Evolutionary conservation across 2,113 vertebrate genomes (phyloP), one percentile per base, ranked within the genome.

Genomic region (Accipiter cooperii): DNA sequence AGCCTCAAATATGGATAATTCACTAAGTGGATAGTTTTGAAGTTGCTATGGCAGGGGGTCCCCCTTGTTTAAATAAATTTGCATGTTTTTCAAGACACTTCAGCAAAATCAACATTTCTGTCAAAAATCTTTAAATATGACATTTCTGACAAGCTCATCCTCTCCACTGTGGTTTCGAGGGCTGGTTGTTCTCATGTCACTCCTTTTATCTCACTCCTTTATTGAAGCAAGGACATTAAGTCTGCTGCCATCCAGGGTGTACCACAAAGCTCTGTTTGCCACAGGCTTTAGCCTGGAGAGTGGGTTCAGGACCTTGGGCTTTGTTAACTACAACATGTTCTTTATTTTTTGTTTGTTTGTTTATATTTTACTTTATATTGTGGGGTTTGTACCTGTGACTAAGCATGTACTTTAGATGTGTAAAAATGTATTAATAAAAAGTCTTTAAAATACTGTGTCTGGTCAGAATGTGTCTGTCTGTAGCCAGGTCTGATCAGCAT

Each of bases 381-480:
- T 91, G 79, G 69, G 46, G 0, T 96, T 95, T 93, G 49, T 96
- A 84, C 64, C 63, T 60, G 20, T 96, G 63, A 77, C 87, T 85
- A 70, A 97, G 46, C 44, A 17, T 91, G 87, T 93, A 52, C 29
- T 57, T 85, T 6, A 96, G 42, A 44, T 44, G 64, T 95, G 55
- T 85, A 70, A 85, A 90, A 76, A 78, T 13, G 36, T 26, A 40
- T 91, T 93, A 97, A 97, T 97, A 97, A 97, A 97, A 97, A 97
- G 79, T 33, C 55, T 91, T 93, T 16, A 81, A 93, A 95, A 96
- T 66, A 34, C 70, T 13, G 28, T 69, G 89, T 94, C 93, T 96
- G 93, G 94, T 94, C 81, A 94, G 94, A 61, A 81, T 84, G 95
- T 79, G 1, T 97, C 93, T 96, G 89, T 96, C 78, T 91, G 60